phyloP scores from a whole-genome alignment of 1,140 invertebrate genomes.

The Drosophila bifasciata region DNA sequence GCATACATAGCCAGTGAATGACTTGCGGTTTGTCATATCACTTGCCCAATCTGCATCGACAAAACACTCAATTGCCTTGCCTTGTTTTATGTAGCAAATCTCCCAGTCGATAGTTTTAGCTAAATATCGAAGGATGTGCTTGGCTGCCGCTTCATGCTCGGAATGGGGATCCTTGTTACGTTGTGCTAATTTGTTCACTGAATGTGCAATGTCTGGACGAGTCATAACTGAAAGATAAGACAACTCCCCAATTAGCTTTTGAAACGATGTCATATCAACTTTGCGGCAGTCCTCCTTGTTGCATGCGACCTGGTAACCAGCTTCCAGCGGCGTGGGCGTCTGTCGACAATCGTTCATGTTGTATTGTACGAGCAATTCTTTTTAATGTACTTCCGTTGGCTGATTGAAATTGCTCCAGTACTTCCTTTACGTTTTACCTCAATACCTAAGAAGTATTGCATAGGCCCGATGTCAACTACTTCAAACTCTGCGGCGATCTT shows the following conservation, averaged over 20 bases:
- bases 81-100: neutral
- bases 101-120: neutral
- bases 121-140: slow-evolving; percentile 8
- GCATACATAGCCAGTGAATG: slow-evolving; percentile 9
- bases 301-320: neutral
- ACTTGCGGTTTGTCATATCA: slow-evolving; percentile 11
- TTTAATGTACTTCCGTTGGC: no score
- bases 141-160: slow-evolving; percentile 15
- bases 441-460: no score
- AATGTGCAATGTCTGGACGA: slow-evolving; percentile 4
- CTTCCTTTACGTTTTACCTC: no score
- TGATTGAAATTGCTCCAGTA: no score
- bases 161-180: neutral
- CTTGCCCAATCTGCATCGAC: slow-evolving; percentile 4
- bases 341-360: no score
- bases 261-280: slow-evolving; percentile 18
- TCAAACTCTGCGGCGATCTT: no score
- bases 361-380: no score
- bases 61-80: slow-evolving; percentile 2
- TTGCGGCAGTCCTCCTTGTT: neutral
- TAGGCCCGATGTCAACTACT: no score
- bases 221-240: slow-evolving; percentile 44
- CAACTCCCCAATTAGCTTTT: slow-evolving; percentile 37
- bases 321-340: no score
- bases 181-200: slow-evolving; percentile 16